Conservation (phyloP, 2,888 invertebrate species). For the Eumerus sabulonum region DNA sequence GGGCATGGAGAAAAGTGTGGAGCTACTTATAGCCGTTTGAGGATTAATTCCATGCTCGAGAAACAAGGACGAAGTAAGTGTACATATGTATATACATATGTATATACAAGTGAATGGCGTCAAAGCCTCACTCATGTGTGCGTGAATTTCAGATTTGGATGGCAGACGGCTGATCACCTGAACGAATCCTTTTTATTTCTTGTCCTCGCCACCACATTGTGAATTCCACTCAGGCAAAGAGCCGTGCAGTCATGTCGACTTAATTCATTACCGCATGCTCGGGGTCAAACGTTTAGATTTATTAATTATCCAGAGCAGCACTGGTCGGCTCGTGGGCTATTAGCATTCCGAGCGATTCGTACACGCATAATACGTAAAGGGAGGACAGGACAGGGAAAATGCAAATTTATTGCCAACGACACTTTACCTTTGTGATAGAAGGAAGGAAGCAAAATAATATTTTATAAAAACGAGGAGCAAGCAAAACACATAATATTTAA, state of each 20-base stretch:
- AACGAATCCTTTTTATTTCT: background rate
- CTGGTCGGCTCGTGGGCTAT: background rate
- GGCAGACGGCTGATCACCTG: no score
- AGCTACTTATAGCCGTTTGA: slow-evolving; percentile 16
- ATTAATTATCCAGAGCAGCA: slow-evolving; percentile 49
- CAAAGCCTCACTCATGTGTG: no score
- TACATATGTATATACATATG: no score
- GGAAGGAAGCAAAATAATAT: slow-evolving; percentile 14
- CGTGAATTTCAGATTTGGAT: slow-evolving; percentile 50
- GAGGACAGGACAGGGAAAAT: no score
- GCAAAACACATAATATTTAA: slow-evolving; percentile 45
- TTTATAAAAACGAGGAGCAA: slow-evolving; percentile 39
- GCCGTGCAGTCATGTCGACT: slow-evolving; percentile 11
- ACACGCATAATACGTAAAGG: no score
- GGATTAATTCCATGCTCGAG: slow-evolving; percentile 52
- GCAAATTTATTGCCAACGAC: slow-evolving; percentile 32
- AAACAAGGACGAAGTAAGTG: slow-evolving; percentile 38
- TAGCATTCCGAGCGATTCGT: slow-evolving; percentile 27
- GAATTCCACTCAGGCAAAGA: slow-evolving; percentile 33
- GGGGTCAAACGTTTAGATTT: slow-evolving; percentile 54
- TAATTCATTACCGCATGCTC: slow-evolving; percentile 45
- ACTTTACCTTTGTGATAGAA: slow-evolving; percentile 6
- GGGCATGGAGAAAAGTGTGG: background rate
- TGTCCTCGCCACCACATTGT: slow-evolving; percentile 31
- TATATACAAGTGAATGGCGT: no score